Base-by-base conservation (phyloP, 1,140 invertebrate genomes). In the Araneus ventricosus region DNA sequence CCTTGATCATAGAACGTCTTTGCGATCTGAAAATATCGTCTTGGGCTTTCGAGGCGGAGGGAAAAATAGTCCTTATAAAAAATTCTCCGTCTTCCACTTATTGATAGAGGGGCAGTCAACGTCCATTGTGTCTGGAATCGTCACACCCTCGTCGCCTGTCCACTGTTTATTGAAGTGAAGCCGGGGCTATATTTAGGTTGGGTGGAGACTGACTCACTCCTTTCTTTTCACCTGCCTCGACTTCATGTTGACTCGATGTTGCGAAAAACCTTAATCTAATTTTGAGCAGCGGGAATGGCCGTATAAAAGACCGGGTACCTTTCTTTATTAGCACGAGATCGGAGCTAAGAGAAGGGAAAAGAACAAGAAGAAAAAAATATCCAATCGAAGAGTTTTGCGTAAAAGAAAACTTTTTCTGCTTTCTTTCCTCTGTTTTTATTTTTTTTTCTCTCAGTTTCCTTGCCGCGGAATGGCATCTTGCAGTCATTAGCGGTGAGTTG, bases 241-340 rank as follows among this genome's bases (percentile, higher is more conserved):
- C 90, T 92, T 88, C 41, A 93, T 93, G 91, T 93, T 93, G 91
- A 93, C 91, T 93, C 41, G 89, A 84, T 92, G 90, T 92, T 92
- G 90, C 82, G 91, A 93, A 93, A 93, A 93, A 88, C 91, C 91
- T 87, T 93, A 93, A 93, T 93, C 91, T 87, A 93, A 93, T 88
- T 93, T 93, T 88, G 85, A 92, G 90, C 59, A 70, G 90, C 82
- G 59, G 90, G 90, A 92, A 93, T 93, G 85, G 85, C 61, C 85
- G 85, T 85, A 92, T 92, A 92, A 92, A 92, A 92, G 90, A 86
- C 90, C 90, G 82, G 82, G 61, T 75, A 52, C 90, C 82, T 86
- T 86, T 92, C 90, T 92, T 92, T 92, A 92, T 92, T 92, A 92
- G 90, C 82, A 86, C 80, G 90, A 86, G 82, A 92, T 91, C 70